phyloP scores from a whole-genome alignment of 2,888 invertebrate genomes.

The Prionchulus punctatus region DNA sequence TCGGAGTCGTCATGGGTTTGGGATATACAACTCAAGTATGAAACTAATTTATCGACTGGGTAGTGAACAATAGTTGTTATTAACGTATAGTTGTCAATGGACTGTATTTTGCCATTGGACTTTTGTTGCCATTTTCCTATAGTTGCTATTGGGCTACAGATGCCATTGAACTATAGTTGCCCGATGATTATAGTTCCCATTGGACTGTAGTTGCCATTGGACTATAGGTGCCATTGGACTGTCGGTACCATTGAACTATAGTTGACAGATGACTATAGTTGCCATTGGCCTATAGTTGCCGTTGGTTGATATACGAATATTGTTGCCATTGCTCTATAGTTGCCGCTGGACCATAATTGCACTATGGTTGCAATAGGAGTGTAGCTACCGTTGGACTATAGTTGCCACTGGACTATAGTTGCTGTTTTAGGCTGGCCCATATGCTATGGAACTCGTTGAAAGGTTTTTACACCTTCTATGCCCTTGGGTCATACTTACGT shows the following conservation, averaged over 20 bases:
- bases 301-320: too few relatives aligned
- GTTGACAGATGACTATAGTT: not conserved
- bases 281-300: not conserved
- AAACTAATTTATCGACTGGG: too few relatives aligned
- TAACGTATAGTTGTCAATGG: too few relatives aligned
- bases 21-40: slow-evolving; percentile 25
- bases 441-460: slow-evolving; percentile 24
- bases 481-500: slow-evolving; percentile 24
- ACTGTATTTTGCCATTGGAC: not conserved
- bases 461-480: slow-evolving; percentile 26
- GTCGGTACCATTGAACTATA: too few relatives aligned
- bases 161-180: not conserved
- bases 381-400: too few relatives aligned
- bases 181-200: too few relatives aligned
- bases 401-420: not conserved
- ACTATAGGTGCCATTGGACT: too few relatives aligned
- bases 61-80: too few relatives aligned
- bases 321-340: too few relatives aligned
- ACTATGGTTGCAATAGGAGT: not conserved
- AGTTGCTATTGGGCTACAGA: too few relatives aligned
- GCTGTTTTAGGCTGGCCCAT: slow-evolving; percentile 21
- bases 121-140: too few relatives aligned
- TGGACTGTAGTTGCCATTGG: not conserved
- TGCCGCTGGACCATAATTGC: too few relatives aligned
- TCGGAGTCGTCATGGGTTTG: slow-evolving; percentile 20